These are phyloP conservation scores for Hypercompe scribonia DNA, from an alignment of 2,888 invertebrate species.

Conservation along the genomic window DNA sequence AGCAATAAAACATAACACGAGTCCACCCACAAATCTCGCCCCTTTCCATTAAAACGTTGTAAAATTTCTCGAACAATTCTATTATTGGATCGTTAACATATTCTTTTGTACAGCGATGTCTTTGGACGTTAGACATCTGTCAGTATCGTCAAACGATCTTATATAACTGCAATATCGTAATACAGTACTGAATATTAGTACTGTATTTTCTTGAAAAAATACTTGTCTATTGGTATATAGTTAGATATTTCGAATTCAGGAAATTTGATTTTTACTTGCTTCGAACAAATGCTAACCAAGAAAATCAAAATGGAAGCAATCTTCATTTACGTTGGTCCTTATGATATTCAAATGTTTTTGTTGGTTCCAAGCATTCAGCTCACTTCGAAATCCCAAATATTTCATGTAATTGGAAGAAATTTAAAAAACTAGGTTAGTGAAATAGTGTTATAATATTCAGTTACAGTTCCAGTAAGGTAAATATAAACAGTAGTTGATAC, in stretches of 20 bases:
- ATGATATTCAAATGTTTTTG: not conserved
- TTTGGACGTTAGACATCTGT: not conserved
- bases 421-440: not conserved
- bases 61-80: not conserved
- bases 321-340: not conserved
- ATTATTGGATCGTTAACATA: not conserved
- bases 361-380: not conserved
- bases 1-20: not conserved
- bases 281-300: not conserved
- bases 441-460: not conserved
- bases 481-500: too few relatives aligned
- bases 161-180: constrained; percentile 13
- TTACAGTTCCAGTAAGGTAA: not conserved
- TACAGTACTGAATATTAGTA: constrained; percentile 15
- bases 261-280: not conserved
- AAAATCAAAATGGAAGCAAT: not conserved
- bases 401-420: not conserved
- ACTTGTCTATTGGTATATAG: not conserved
- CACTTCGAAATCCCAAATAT: not conserved
- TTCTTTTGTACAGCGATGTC: not conserved
- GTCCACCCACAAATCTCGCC: not conserved
- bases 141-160: constrained; percentile 2
- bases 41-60: not conserved
- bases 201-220: not conserved
- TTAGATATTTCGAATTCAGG: not conserved